Base-by-base conservation (phyloP, 2,113 vertebrate species). In the Laterallus jamaicensis region DNA sequence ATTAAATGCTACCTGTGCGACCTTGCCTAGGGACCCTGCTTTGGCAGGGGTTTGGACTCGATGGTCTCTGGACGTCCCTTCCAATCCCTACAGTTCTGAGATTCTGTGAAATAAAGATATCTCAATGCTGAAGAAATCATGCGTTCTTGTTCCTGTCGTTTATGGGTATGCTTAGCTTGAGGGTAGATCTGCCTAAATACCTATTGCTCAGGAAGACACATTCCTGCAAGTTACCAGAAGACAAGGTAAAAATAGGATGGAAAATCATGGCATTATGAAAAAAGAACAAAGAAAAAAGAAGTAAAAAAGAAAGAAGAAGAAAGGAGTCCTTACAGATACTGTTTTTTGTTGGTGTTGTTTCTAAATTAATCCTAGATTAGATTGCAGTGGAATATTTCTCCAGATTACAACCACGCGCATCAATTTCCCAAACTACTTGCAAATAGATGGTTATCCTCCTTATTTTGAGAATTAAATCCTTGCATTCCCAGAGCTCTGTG, bases 341-440 rank as follows among this genome's bases (percentile, higher is more conserved):
- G 5, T 12, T 73, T 60, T 59, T 14, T n/a, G 10, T 10, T 9
- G 11, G n/a, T 25, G 26, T 8, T 69, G n/a, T 26, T 82, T 91
- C 44, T 2, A 49, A 70, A 63, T 42, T 64, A 55, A n/a, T 63
- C n/a, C n/a, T 85, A 37, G 10, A 50, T 77, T 50, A 52, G 31
- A 66, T 62, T 47, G 40, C 39, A 47, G 32, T 42, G 35, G 74
- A 78, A n/a, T 74, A 62, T 74, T 78, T 74, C 50, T 31, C 50
- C 39, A 40, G 55, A 47, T 69, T 37, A 42, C 21, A 74, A 50
- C 47, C 62, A 58, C 1, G 4, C 37, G 25, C 35, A 37, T 75
- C 16, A 21, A 1, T 52, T 58, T 31, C 0, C 8, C 19, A 49
- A 49, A 6, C 14, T 11, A 2, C n/a, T n/a, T 75, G 37, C 11